Conservation (phyloP, 2,888 invertebrate species). For the Amiota communis region DNA sequence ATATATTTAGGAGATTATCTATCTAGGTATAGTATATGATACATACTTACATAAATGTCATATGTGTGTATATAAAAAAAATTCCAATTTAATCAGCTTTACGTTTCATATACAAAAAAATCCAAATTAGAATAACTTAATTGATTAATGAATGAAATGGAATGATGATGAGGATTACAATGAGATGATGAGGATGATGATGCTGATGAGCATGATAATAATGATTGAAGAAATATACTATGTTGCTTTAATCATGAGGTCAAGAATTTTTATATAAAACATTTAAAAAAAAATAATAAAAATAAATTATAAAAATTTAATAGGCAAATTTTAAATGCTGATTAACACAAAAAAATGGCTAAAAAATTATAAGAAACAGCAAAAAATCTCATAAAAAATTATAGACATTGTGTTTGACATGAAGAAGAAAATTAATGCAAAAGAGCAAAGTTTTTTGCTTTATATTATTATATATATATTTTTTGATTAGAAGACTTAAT, state of each 20-base stretch:
- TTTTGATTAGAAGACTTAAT: too few relatives aligned
- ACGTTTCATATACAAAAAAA: conserved; percentile 34
- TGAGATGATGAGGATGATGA: background rate
- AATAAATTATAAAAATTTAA: conserved; percentile 29
- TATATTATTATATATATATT: too few relatives aligned
- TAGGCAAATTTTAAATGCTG: conserved; percentile 34
- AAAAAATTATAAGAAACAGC: background rate
- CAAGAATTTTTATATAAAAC: conserved; percentile 33
- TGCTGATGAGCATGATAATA: too few relatives aligned
- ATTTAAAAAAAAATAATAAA: conserved; percentile 32
- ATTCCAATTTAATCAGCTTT: conserved; percentile 26
- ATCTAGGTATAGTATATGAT: conserved; percentile 24
- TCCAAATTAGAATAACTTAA: conserved; percentile 1
- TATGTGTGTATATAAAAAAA: conserved; percentile 2
- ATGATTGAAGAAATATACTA: too few relatives aligned
- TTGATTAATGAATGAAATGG: conserved; percentile 16
- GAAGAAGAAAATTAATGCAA: too few relatives aligned
- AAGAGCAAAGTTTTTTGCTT: too few relatives aligned
- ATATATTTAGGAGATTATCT: conserved; percentile 22
- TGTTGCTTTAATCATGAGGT: conserved; percentile 12
- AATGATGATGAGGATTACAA: too few relatives aligned
- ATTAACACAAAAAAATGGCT: conserved; percentile 22
- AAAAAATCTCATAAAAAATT: too few relatives aligned
- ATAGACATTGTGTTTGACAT: too few relatives aligned
- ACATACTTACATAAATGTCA: too few relatives aligned